Percentiles rank a stretch among this genome's conserved stretches.
Evolutionary conservation across 2,113 vertebrate genomes (phyloP).

Genomic region (Tyto alba): DNA sequence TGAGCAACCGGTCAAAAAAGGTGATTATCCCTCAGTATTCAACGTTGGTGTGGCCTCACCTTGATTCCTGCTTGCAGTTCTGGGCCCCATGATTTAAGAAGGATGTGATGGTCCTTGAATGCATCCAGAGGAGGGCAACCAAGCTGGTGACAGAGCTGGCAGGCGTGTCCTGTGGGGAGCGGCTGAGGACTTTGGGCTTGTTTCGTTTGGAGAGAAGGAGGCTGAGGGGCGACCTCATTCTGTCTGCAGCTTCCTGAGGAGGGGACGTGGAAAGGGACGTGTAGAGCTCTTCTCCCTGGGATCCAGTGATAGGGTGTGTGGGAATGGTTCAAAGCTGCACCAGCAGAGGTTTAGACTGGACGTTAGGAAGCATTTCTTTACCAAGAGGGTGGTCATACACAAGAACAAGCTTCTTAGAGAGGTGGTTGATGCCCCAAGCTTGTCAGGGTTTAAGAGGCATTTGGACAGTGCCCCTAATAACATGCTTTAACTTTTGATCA

Average conservation of each 20-base stretch:
- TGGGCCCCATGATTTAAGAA: background rate
- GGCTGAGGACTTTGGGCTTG: background rate
- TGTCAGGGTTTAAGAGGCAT: background rate
- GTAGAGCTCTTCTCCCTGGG: background rate
- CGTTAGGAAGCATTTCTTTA: background rate
- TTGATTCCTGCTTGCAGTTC: background rate
- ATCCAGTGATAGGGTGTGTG: background rate
- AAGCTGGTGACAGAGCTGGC: background rate
- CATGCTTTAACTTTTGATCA: background rate
- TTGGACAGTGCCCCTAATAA: background rate
- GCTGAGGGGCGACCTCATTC: background rate
- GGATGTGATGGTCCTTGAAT: no score
- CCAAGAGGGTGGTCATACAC: background rate
- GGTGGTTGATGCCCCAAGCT: rapidly evolving
- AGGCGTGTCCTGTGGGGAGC: background rate
- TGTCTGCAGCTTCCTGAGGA: background rate
- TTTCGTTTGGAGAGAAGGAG: background rate
- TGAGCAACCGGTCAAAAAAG: background rate
- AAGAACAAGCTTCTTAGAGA: background rate
- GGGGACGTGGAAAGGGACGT: no score
- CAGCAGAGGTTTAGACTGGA: background rate
- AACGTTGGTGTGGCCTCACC: rapidly evolving
- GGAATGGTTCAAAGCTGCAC: background rate
- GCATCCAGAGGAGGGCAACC: background rate
- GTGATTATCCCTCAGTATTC: rapidly evolving